These are phyloP conservation scores for Nicator chloris DNA, from an alignment of 2,113 vertebrate species.

Conservation along the genomic window DNA sequence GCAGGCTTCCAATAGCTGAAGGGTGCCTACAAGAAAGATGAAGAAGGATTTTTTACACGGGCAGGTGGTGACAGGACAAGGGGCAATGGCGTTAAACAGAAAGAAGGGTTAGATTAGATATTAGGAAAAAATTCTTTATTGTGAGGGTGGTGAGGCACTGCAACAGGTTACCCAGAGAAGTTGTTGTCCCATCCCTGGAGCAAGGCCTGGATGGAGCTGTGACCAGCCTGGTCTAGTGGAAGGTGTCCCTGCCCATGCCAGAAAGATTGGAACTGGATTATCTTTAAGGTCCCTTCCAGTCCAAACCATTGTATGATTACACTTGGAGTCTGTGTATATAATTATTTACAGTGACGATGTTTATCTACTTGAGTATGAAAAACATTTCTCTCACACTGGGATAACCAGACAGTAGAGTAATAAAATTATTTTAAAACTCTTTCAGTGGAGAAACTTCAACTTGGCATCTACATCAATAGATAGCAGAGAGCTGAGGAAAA, in stretches of 20 bases:
- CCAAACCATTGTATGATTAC: not conserved
- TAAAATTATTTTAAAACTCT: not conserved
- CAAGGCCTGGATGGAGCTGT: not conserved
- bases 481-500: not conserved
- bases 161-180: not conserved
- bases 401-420: not conserved
- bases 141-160: not conserved
- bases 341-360: accelerated
- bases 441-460: not conserved
- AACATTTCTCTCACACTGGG: not conserved
- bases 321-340: not conserved
- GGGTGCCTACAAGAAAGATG: not conserved
- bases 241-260: not conserved
- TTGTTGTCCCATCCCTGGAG: not conserved
- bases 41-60: not conserved
- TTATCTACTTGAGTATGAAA: not conserved
- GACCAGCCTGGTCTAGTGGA: not conserved
- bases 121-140: not conserved
- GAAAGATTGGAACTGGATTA: not conserved
- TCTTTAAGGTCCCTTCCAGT: not conserved
- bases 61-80: not conserved
- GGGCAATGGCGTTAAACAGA: not conserved
- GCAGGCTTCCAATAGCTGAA: not conserved
- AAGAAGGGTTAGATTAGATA: not conserved
- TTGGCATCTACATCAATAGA: not conserved